Evolutionary conservation across 2,888 invertebrate species (phyloP).

Genomic region (Pseudanteris insignis): DNA sequence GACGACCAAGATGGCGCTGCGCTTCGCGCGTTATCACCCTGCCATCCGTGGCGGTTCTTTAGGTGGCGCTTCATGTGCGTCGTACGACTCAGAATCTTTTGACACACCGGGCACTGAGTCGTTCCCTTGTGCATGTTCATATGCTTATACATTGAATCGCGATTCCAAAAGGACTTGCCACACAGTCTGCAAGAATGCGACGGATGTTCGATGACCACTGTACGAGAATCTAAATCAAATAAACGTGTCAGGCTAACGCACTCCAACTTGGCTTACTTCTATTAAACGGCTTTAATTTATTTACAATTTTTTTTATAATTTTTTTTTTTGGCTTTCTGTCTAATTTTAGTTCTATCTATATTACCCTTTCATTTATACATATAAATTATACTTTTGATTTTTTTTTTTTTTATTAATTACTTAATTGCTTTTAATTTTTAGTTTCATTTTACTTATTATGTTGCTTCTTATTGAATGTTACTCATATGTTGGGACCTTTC

Average conservation of each 20-base stretch:
- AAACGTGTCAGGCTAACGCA: constrained; percentile 49
- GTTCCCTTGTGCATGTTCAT: constrained; percentile 68
- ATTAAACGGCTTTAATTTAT: constrained; percentile 1
- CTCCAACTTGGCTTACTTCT: constrained; percentile 10
- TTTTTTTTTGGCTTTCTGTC: constrained; percentile 24
- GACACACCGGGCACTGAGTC: constrained; percentile 68
- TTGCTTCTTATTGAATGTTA: constrained; percentile 3
- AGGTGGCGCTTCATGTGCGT: constrained; percentile 66
- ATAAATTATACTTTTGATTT: no score
- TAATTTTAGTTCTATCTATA: constrained; percentile 1
- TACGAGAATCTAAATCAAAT: constrained; percentile 65
- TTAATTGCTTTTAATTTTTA: no score
- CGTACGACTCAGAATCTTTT: constrained; percentile 67
- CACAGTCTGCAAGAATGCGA: constrained; percentile 67
- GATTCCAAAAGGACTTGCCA: constrained; percentile 68
- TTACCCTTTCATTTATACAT: no score
- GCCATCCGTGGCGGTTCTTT: constrained; percentile 65
- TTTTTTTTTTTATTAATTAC: no score
- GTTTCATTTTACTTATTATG: no score
- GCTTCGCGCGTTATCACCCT: constrained; percentile 51
- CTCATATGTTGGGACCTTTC: constrained; percentile 20
- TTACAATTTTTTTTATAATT: constrained; percentile 8
- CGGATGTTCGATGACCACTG: constrained; percentile 66
- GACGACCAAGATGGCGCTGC: constrained; percentile 45
- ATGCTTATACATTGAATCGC: constrained; percentile 68